Base-by-base conservation (phyloP, 2,113 vertebrate species). In the Colossoma macropomum region DNA sequence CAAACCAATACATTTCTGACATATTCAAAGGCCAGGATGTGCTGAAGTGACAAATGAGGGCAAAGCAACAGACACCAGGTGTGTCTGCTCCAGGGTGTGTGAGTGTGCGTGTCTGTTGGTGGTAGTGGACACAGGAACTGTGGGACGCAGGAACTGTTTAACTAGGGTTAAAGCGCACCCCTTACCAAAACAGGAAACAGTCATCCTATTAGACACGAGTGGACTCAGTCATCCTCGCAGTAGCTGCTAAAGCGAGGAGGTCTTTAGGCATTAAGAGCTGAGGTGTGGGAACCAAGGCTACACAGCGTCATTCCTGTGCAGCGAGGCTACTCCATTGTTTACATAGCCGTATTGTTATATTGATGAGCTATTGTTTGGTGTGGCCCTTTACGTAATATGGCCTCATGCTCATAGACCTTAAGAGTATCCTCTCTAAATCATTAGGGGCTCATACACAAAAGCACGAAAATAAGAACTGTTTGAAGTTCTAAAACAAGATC, bases 221-320 rank as follows among this genome's bases (percentile, higher is more conserved):
- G 83, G 45, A 88, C 88, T 89, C 89, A 90, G 88, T 90, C 62
- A 77, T 41, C 56, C 38, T 32, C 84, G 17, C 11, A 38, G 73
- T 63, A 19, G 13, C 56, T 41, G 62, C 79, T 89, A 87, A 86
- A 82, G 90, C 52, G 80, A 91, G 88, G 89, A 84, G 77, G 88
- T 86, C 86, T 87, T 82, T 76, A 87, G 79, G 38, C 30, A 13
- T 34, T 2, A 23, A 80, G 86, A 86, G 70, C 72, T 56, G 60
- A 82, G 76, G 84, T 93, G 91, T 94, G 93, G 91, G 92, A 94
- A 93, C 92, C 91, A 88, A 91, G 89, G 92, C 90, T 88, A 90
- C 17, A 27, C 85, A 75, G 78, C 30, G 88, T 83, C 88, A 80
- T 88, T 84, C 85, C 63, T 80, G 76, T 84, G 80, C 28, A 32